Conservation (phyloP, 2,888 invertebrate genomes). For the Nycteola revayana region DNA sequence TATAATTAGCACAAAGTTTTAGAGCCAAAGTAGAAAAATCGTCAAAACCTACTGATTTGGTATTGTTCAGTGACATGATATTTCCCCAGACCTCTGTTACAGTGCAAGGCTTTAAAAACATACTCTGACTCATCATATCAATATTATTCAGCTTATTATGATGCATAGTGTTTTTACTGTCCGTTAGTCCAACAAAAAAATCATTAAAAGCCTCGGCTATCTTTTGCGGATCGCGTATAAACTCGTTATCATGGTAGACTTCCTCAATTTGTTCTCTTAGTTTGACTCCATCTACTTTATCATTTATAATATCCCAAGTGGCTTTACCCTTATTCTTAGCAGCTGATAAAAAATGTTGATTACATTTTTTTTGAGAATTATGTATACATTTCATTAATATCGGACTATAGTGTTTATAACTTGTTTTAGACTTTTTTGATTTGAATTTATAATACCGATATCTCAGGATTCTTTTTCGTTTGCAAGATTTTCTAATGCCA, state of each 20-base stretch:
- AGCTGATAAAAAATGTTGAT: background rate
- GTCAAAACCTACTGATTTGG: constrained; percentile 4
- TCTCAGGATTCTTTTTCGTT: constrained; percentile 1
- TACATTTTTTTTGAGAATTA: background rate
- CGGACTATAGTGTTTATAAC: background rate
- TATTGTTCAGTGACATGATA: constrained; percentile 1
- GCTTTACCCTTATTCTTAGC: constrained; percentile 4
- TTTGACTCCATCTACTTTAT: background rate
- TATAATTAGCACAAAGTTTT: background rate
- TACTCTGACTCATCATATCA: background rate
- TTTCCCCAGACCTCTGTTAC: background rate
- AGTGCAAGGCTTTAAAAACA: too few relatives aligned
- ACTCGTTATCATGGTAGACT: background rate
- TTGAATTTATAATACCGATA: constrained; percentile 1
- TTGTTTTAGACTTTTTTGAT: background rate
- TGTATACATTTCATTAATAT: constrained; percentile 2
- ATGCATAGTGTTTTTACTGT: background rate
- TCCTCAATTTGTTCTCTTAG: background rate
- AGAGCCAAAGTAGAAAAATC: background rate
- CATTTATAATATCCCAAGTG: constrained; percentile 2
- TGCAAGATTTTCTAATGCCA: background rate
- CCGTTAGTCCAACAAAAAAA: background rate
- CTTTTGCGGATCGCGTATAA: background rate
- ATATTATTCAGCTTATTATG: background rate
- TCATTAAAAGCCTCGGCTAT: background rate